These are phyloP conservation scores for Lagria hirta DNA, from an alignment of 2,888 invertebrate species.

Conservation along the genomic window DNA sequence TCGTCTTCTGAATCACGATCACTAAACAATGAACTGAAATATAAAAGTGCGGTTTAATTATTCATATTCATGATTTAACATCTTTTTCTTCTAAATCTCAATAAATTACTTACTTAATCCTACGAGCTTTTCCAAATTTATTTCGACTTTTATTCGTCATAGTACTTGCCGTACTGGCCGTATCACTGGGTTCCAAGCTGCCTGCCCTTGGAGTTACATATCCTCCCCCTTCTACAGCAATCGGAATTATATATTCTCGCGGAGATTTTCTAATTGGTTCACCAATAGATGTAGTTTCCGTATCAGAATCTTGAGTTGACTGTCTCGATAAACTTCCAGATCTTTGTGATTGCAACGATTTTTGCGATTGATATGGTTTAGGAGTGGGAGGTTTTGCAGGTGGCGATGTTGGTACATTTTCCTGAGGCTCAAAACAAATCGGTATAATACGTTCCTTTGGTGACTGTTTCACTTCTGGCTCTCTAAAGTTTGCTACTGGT, in stretches of 20 bases:
- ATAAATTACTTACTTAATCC: slow-evolving; percentile 63
- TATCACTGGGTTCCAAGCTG: slow-evolving; percentile 74
- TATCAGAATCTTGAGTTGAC: slow-evolving; percentile 72
- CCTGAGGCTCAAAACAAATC: slow-evolving; percentile 57
- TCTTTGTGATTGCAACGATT: slow-evolving; percentile 53
- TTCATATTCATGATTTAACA: slow-evolving; percentile 6
- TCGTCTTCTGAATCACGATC: slow-evolving; percentile 73
- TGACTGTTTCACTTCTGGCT: slow-evolving; percentile 54
- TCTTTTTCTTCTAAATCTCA: not conserved
- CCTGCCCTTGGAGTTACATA: slow-evolving; percentile 76
- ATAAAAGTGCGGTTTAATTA: slow-evolving; percentile 44
- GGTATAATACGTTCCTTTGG: slow-evolving; percentile 69
- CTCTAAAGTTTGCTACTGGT: slow-evolving; percentile 61
- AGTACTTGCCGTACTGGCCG: slow-evolving; percentile 59
- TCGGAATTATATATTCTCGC: slow-evolving; percentile 90
- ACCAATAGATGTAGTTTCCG: slow-evolving; percentile 61
- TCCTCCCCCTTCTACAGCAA: slow-evolving; percentile 87
- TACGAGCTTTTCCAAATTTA: slow-evolving; percentile 60
- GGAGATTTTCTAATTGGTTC: slow-evolving; percentile 87
- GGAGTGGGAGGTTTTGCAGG: slow-evolving; percentile 55
- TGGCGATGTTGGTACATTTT: slow-evolving; percentile 44
- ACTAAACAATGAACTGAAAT: slow-evolving; percentile 60
- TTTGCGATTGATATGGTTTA: slow-evolving; percentile 55
- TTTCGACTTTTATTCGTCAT: slow-evolving; percentile 57
- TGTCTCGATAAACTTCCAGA: slow-evolving; percentile 60